These are phyloP conservation scores for Rhea pennata DNA, from an alignment of 2,113 vertebrate genomes.

Conservation along the genomic window DNA sequence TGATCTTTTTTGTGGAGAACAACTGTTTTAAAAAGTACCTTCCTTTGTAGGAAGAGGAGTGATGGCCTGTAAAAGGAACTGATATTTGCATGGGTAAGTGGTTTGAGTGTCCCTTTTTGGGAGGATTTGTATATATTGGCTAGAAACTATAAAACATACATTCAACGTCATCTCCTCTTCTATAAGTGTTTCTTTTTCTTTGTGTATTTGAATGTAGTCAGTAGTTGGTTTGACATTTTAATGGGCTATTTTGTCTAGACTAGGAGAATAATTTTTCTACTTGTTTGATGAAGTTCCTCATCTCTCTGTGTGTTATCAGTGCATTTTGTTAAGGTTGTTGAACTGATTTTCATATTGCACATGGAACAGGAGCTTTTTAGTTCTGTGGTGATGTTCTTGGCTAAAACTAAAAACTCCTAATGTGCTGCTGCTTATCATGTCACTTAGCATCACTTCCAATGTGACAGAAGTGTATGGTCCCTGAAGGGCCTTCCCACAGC, in stretches of 20 bases:
- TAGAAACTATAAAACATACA: not conserved
- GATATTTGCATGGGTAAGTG: not conserved
- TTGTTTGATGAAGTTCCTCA: not conserved
- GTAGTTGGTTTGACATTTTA: not conserved
- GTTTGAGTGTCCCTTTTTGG: not conserved
- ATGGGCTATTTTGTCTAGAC: not conserved
- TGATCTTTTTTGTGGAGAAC: not conserved
- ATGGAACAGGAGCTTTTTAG: not conserved
- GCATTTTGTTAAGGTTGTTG: not conserved
- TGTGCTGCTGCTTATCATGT: not conserved
- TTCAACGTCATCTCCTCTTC: not conserved
- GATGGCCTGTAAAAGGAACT: not conserved
- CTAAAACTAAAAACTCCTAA: not conserved
- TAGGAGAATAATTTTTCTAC: not conserved
- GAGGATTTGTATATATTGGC: not conserved
- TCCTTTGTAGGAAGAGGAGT: not conserved
- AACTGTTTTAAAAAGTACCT: not conserved
- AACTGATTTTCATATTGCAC: not conserved
- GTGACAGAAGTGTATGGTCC: not conserved
- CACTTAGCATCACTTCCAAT: not conserved
- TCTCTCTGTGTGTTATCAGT: not conserved
- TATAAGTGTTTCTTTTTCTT: not conserved
- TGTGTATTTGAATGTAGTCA: not conserved
- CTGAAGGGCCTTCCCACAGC: not conserved
- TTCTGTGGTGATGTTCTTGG: not conserved